Evolutionary conservation across 2,888 invertebrate species (phyloP).

Genomic region (Cantharis lateralis): DNA sequence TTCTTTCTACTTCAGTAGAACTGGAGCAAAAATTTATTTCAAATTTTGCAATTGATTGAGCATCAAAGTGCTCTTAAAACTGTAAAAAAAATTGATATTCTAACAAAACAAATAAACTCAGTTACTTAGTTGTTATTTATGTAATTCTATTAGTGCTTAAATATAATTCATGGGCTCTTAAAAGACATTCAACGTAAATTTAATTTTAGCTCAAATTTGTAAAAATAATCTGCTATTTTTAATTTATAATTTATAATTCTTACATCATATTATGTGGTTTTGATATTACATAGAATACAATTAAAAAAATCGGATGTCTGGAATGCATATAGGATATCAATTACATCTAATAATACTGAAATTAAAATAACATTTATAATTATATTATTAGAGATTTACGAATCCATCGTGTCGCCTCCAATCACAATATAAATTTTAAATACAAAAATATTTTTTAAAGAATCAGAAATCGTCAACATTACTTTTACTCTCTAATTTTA

Average conservation of each 20-base stretch:
- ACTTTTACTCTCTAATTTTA: background rate
- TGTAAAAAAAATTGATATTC: background rate
- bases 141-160: background rate
- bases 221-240: background rate
- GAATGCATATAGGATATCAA: background rate
- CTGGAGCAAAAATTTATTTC: background rate
- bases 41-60: background rate
- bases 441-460: background rate
- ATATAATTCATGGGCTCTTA: background rate
- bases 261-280: background rate
- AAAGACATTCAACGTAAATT: background rate
- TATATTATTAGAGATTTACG: background rate
- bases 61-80: background rate
- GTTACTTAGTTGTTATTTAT: background rate
- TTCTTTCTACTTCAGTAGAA: background rate
- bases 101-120: background rate
- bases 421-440: background rate
- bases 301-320: background rate
- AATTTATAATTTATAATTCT: background rate
- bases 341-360: background rate
- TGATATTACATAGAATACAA: too few relatives aligned
- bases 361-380: background rate
- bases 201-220: background rate
- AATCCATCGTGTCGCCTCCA: background rate
- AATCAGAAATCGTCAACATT: background rate